Evolutionary conservation across 2,888 invertebrate species (phyloP).

Genomic region (Eledona agricola): DNA sequence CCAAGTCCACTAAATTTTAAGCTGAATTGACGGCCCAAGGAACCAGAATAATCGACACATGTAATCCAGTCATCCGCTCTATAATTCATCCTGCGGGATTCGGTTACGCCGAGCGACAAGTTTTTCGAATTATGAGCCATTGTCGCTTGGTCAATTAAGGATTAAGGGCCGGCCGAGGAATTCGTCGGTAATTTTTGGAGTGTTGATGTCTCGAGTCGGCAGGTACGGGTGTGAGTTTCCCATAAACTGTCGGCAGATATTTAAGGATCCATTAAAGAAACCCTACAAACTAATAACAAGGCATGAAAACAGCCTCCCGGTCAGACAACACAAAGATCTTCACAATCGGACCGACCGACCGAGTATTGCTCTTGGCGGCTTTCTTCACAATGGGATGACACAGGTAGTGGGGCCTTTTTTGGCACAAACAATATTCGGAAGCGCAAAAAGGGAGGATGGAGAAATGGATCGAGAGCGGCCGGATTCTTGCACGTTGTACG

Average conservation of each 20-base stretch:
- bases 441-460: not conserved
- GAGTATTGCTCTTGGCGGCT: slow-evolving; percentile 12
- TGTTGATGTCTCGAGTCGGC: slow-evolving; percentile 46
- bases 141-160: slow-evolving; percentile 21
- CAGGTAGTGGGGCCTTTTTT: slow-evolving; percentile 22
- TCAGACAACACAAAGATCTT: slow-evolving; percentile 32
- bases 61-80: slow-evolving; percentile 53
- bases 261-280: slow-evolving; percentile 58
- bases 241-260: slow-evolving; percentile 57
- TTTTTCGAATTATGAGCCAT: slow-evolving; percentile 17
- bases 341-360: slow-evolving; percentile 23
- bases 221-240: slow-evolving; percentile 49
- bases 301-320: slow-evolving; percentile 50
- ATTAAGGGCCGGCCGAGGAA: slow-evolving; percentile 14
- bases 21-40: slow-evolving; percentile 49
- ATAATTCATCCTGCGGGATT: slow-evolving; percentile 16
- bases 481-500: too few species aligned
- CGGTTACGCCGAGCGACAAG: slow-evolving; percentile 18
- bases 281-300: slow-evolving; percentile 57
- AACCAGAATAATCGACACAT: slow-evolving; percentile 56
- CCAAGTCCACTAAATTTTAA: slow-evolving; percentile 38
- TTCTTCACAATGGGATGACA: slow-evolving; percentile 10
- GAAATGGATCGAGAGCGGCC: slow-evolving; percentile 1
- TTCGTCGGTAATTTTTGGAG: slow-evolving; percentile 36
- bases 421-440: slow-evolving; percentile 4